A percentile compares a stretch with the other conserved stretches of the same genome.
phyloP scores from a whole-genome alignment of 2,113 vertebrate genomes.

The Anser brachyrhynchus region DNA sequence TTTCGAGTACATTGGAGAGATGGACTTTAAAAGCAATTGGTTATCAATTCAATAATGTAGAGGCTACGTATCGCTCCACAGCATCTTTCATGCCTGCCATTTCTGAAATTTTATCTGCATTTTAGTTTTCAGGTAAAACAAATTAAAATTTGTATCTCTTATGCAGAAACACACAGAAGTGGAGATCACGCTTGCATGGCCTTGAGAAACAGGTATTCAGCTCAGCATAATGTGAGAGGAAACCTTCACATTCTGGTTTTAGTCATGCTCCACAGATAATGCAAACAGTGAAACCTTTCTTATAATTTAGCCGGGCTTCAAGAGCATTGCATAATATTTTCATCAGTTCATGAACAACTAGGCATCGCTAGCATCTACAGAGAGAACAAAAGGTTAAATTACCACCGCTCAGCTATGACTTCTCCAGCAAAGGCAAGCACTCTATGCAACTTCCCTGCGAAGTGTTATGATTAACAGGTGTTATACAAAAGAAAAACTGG shows the following conservation, averaged over 20 bases:
- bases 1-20: background rate
- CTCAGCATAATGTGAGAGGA: background rate
- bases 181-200: background rate
- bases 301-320: constrained; percentile 15
- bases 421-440: background rate
- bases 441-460: background rate
- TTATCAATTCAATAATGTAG: background rate
- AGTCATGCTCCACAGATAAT: background rate
- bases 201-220: constrained; percentile 54
- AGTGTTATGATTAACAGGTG: constrained; percentile 56
- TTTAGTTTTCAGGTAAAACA: background rate
- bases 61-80: background rate
- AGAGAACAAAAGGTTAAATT: constrained; percentile 57
- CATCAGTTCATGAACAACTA: background rate
- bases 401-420: background rate
- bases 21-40: background rate
- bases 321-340: constrained; percentile 10
- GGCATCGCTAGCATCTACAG: background rate
- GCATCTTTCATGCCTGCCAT: background rate
- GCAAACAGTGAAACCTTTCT: background rate
- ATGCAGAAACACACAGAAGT: background rate
- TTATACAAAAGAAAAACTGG: constrained; percentile 8
- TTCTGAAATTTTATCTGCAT: background rate
- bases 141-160: background rate
- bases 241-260: background rate